Conservation (phyloP, 1,140 invertebrate species). For the Brachionus calyciflorus region DNA sequence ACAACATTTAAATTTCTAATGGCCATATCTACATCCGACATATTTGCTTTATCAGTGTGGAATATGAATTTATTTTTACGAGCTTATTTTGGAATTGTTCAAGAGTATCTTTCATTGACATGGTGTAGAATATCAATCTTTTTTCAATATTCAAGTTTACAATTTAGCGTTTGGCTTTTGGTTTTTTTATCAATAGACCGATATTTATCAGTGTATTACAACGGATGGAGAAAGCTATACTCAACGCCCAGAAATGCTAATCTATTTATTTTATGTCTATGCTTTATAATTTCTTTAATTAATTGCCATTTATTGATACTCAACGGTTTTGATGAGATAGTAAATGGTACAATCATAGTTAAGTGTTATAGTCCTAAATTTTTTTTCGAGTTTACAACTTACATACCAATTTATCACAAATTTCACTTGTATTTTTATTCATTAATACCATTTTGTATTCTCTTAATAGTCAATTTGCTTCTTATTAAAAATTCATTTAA, state of each 20-base stretch:
- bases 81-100: not conserved
- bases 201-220: not conserved
- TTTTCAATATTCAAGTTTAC: conserved; percentile 8
- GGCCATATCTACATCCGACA: not conserved
- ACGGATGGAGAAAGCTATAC: not conserved
- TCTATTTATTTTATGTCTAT: not conserved
- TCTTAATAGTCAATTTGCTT: conserved; percentile 2
- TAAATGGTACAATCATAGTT: not conserved
- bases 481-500: not conserved
- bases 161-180: conserved; percentile 8
- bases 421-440: conserved; percentile 25
- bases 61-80: not conserved
- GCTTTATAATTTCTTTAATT: not conserved
- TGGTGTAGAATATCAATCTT: conserved; percentile 22
- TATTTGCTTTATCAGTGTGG: conserved; percentile 7
- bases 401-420: not conserved
- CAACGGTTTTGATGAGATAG: not conserved
- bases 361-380: not conserved
- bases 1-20: not conserved
- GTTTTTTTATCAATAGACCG: not conserved
- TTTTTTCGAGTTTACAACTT: not conserved
- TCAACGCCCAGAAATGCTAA: not conserved
- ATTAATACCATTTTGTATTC: conserved; percentile 6
- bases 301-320: not conserved
- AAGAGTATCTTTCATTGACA: not conserved